A percentile compares a stretch with the other conserved stretches of the same genome.
Evolutionary conservation across 2,113 vertebrate genomes (phyloP).

Genomic region (Microcebus griseorufus): DNA sequence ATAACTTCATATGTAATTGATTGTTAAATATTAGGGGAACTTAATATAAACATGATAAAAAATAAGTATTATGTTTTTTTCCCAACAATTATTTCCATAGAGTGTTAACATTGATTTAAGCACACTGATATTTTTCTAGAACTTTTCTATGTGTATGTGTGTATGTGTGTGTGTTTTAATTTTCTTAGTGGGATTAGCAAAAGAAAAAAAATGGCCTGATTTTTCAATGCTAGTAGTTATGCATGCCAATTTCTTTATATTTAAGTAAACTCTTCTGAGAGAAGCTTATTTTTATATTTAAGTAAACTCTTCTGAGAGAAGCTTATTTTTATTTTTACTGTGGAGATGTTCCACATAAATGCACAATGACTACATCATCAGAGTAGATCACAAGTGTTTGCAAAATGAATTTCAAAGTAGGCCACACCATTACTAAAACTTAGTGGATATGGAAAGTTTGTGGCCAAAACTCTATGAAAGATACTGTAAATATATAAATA

Average conservation of each 20-base stretch:
- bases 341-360: background rate
- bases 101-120: background rate
- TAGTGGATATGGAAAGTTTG: background rate
- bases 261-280: background rate
- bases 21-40: background rate
- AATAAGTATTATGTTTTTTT: background rate
- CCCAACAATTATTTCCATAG: background rate
- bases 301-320: background rate
- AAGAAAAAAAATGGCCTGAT: background rate
- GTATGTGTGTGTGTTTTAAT: background rate
- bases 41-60: background rate
- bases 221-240: background rate
- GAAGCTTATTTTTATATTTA: background rate
- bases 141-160: background rate
- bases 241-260: background rate
- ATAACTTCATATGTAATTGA: background rate
- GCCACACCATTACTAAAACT: background rate
- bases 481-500: slow-evolving; percentile 35
- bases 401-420: slow-evolving; percentile 46
- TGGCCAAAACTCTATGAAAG: background rate
- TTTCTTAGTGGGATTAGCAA: background rate
- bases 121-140: background rate
- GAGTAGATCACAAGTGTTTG: slow-evolving; percentile 14
- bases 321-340: background rate
- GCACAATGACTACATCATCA: background rate